These are phyloP conservation scores for Drosophila oshimai DNA, from an alignment of 1,140 invertebrate genomes.

Conservation along the genomic window DNA sequence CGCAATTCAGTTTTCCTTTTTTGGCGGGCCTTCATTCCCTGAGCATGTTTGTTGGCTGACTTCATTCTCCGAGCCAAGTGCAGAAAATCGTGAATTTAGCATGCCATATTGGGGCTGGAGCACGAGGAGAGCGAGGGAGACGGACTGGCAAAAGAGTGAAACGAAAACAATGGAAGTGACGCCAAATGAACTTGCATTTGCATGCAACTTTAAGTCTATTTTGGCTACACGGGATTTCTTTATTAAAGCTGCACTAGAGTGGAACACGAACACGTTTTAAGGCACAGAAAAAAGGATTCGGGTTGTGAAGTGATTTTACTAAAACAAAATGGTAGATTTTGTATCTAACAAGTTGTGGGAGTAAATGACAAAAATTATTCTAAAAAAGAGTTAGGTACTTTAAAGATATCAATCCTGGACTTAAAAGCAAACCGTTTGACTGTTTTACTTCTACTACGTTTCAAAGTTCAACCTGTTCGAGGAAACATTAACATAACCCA, in stretches of 20 bases:
- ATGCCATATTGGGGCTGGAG: conserved; percentile 26
- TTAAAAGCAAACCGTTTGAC: too few species aligned
- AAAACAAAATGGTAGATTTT: too few species aligned
- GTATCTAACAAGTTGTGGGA: too few species aligned
- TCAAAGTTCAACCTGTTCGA: too few species aligned
- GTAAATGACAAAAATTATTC: too few species aligned
- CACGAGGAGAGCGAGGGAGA: background rate
- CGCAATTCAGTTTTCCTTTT: conserved; percentile 24
- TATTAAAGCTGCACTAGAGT: conserved; percentile 56
- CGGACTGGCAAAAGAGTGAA: background rate
- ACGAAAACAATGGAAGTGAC: conserved; percentile 34
- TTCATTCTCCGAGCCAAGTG: conserved; percentile 23
- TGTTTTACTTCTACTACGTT: too few species aligned
- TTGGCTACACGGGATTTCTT: conserved; percentile 25
- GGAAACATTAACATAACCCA: too few species aligned
- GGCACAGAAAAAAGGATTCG: too few species aligned
- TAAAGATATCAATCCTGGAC: too few species aligned
- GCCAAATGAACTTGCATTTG: conserved; percentile 38
- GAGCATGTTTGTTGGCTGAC: conserved; percentile 27
- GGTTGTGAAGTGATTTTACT: too few species aligned
- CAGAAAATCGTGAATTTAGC: conserved; percentile 27
- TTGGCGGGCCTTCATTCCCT: background rate
- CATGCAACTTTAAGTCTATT: conserved; percentile 21
- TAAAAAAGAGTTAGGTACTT: too few species aligned
- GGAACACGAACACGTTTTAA: background rate